A percentile compares a stretch with the other conserved stretches of the same genome.
Evolutionary conservation across 2,113 vertebrate genomes (phyloP).

Genomic region (Nesogale talazaci): DNA sequence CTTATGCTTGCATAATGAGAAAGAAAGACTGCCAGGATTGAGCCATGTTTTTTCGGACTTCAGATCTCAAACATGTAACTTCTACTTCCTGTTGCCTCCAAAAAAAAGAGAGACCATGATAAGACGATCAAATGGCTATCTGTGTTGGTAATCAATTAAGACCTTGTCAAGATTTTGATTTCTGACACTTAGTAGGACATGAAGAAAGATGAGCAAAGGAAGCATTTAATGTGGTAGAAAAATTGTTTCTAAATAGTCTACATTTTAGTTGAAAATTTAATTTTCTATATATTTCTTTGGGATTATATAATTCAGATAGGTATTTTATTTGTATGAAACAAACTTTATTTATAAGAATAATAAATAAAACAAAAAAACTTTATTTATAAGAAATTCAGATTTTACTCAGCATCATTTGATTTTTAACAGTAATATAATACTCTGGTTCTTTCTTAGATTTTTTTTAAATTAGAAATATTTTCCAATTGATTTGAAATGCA

Average conservation of each 20-base stretch:
- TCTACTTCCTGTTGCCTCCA: not conserved
- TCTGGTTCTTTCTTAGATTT: not conserved
- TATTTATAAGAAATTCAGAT: not conserved
- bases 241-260: not conserved
- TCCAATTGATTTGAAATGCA: slow-evolving; percentile 14
- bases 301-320: not conserved
- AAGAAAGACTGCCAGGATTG: too few species aligned
- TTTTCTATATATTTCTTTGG: slow-evolving; percentile 10
- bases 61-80: not conserved
- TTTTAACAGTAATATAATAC: too few species aligned
- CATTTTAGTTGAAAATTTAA: slow-evolving; percentile 14
- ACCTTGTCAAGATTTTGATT: slow-evolving; percentile 9
- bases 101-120: not conserved
- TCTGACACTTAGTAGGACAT: not conserved
- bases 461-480: slow-evolving; percentile 40
- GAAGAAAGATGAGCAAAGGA: not conserved
- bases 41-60: not conserved
- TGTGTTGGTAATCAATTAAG: not conserved
- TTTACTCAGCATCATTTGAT: not conserved
- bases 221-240: not conserved
- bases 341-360: too few species aligned
- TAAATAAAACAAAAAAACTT: too few species aligned
- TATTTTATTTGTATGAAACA: slow-evolving; percentile 35
- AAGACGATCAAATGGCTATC: not conserved
- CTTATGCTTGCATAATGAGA: too few species aligned